Evolutionary conservation across 2,113 vertebrate species (phyloP), one percentile per base, ranked within the genome.

Genomic region (Felis chaus): DNA sequence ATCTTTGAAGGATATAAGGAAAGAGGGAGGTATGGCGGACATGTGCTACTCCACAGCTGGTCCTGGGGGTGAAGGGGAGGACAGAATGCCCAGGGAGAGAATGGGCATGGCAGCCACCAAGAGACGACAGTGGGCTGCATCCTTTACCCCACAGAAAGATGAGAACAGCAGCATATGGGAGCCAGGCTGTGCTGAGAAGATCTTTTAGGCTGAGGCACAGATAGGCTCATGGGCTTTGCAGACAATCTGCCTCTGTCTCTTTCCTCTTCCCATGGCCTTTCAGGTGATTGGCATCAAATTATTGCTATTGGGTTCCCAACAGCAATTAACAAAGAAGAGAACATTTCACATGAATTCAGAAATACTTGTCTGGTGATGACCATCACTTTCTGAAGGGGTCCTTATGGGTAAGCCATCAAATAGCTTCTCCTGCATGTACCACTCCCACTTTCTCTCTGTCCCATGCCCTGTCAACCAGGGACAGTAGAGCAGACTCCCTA

Each of bases 231-330:
- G 31, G 71, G 89, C 41, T 89, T 84, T 71, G 78, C 48, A 71
- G 33, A 73, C 50, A 74, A 13, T 74, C 27, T 57, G 16, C 31
- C 33, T 89, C 82, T 86, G 50, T 78, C 18, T 61, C 66, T 94
- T 91, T 89, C 57, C 45, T 79, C 69, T 33, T 86, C 25, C 73
- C 16, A 7, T 36, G 50, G 41, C 36, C 31, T 87, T 95, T 95
- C 78, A 94, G 91, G 87, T 94, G 82, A 94, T 80, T 69, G 73
- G 31, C 57, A 86, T 78, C 66, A 89, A 83, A 91, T 55, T 93
- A 74, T 79, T 92, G 83, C 71, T 93, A 21, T 45, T 89, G 41
- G 39, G 14, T 55, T 92, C 71, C 41, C 33, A 80, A 55, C 5
- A 50, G 68, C 18, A 88, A 53, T 96, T 92, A 66, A 14, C 83